Conservation (phyloP, 1,140 invertebrate genomes). For the Zaprionus capensis region DNA sequence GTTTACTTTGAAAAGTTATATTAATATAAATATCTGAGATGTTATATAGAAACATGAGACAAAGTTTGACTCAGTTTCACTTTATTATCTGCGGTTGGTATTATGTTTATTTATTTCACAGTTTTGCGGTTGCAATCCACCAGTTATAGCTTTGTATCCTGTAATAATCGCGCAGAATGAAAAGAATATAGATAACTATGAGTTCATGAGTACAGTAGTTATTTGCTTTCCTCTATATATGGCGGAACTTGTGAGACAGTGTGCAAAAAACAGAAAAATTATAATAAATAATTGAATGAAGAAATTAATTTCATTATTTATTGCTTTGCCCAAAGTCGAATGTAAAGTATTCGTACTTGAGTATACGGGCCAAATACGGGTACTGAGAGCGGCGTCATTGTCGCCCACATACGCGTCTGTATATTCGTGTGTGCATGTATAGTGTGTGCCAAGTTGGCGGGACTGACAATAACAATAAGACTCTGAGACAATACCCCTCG, state of each 20-base stretch:
- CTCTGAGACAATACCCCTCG: conserved; percentile 11
- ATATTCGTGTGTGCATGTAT: background rate
- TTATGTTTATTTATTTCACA: background rate
- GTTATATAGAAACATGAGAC: background rate
- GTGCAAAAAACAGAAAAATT: conserved; percentile 17
- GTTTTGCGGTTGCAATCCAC: background rate
- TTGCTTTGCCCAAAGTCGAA: conserved; percentile 64
- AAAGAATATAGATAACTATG: conserved; percentile 5
- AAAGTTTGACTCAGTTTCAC: background rate
- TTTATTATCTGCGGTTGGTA: background rate
- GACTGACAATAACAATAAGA: conserved; percentile 31
- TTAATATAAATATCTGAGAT: background rate
- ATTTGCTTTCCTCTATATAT: conserved; percentile 32
- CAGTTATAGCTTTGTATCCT: background rate
- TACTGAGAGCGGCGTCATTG: conserved; percentile 46
- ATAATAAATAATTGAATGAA: conserved; percentile 63
- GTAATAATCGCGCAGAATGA: background rate
- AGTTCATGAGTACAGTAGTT: background rate
- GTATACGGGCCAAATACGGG: conserved; percentile 59
- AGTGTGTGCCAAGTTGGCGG: conserved; percentile 11
- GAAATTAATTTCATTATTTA: conserved; percentile 66
- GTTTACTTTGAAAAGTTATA: background rate
- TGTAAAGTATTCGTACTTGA: conserved; percentile 67
- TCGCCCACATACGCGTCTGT: conserved; percentile 57
- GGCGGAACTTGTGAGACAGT: conserved; percentile 4